phyloP scores from a whole-genome alignment of 2,888 invertebrate species.

The Phania funesta region DNA sequence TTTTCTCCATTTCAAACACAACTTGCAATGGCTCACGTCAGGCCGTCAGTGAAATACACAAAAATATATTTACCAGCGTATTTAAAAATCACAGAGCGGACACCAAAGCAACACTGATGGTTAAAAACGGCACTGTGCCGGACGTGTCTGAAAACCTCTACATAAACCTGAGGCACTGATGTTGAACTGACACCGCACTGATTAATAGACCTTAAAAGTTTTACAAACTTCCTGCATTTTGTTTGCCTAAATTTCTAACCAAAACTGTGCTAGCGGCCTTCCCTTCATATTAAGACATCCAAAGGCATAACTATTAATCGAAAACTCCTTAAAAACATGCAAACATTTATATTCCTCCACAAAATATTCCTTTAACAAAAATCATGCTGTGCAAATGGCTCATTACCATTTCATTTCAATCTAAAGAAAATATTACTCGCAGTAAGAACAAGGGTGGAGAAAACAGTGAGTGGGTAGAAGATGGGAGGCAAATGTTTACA shows the following conservation, averaged over 20 bases:
- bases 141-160: no score
- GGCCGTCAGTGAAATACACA: no score
- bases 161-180: no score
- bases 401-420: slow-evolving; percentile 60
- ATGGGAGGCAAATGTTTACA: slow-evolving; percentile 40
- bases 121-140: no score
- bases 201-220: background rate
- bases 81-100: no score
- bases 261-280: background rate
- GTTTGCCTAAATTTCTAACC: background rate
- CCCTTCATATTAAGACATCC: slow-evolving; percentile 44
- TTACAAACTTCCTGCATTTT: background rate
- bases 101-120: no score
- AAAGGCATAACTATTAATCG: slow-evolving; percentile 52
- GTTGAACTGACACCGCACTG: no score
- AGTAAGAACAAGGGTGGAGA: background rate
- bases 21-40: no score
- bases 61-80: no score
- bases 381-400: slow-evolving; percentile 64
- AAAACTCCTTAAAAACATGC: slow-evolving; percentile 53
- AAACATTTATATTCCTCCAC: slow-evolving; percentile 24
- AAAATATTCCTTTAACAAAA: slow-evolving; percentile 33
- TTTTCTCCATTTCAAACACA: no score
- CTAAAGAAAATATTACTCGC: slow-evolving; percentile 21
- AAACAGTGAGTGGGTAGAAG: background rate